phyloP scores from a whole-genome alignment of 2,888 invertebrate species.

The Brachycybe producta region DNA sequence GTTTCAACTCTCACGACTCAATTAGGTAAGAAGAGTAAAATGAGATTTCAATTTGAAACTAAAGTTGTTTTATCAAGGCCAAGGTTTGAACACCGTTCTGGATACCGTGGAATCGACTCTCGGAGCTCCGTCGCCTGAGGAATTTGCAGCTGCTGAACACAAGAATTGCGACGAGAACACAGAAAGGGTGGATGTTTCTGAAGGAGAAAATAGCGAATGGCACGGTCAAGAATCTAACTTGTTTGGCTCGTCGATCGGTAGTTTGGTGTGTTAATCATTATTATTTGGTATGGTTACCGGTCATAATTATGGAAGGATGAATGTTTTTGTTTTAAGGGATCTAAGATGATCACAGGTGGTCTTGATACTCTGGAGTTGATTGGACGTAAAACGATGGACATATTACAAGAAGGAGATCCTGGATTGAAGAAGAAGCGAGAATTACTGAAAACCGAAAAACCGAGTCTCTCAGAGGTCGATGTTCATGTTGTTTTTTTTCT shows the following conservation, averaged over 20 bases:
- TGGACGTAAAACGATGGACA: conserved; percentile 89
- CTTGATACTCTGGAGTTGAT: conserved; percentile 80
- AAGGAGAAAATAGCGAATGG: too few relatives aligned
- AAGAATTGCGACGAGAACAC: too few relatives aligned
- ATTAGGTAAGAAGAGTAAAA: conserved; percentile 38
- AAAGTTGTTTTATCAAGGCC: conserved; percentile 37
- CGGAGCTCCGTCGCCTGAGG: conserved; percentile 69
- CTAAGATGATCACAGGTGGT: conserved; percentile 58
- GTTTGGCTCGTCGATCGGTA: too few relatives aligned
- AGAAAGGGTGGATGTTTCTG: neutral
- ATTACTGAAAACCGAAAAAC: conserved; percentile 36
- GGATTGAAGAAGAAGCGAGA: conserved; percentile 65
- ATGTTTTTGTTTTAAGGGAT: conserved; percentile 21
- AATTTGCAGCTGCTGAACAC: conserved; percentile 46
- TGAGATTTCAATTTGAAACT: neutral
- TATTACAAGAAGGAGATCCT: conserved; percentile 82
- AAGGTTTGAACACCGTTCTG: conserved; percentile 60
- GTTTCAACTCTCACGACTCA: conserved; percentile 64
- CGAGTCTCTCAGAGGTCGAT: conserved; percentile 17
- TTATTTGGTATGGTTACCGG: too few relatives aligned
- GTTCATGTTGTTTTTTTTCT: neutral
- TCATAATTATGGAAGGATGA: too few relatives aligned
- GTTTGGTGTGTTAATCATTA: too few relatives aligned
- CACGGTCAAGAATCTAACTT: too few relatives aligned
- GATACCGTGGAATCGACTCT: conserved; percentile 55